These are phyloP conservation scores for Rhodeus uyekii DNA, from an alignment of 2,797 vertebrate species.

Conservation along the genomic window DNA sequence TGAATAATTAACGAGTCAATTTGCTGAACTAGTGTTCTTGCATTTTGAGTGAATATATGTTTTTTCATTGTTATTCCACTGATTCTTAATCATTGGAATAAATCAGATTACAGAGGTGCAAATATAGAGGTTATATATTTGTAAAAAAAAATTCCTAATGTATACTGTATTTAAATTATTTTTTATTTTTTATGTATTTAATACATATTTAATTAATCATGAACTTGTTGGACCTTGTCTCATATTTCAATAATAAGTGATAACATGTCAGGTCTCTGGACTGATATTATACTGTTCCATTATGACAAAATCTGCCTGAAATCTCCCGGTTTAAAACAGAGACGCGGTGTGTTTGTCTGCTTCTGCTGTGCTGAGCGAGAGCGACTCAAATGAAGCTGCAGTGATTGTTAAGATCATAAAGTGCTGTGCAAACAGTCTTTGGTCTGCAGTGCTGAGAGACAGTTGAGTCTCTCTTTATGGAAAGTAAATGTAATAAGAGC, in stretches of 20 bases:
- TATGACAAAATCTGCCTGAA: neutral
- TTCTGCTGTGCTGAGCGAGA: neutral
- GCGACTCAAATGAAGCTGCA: neutral
- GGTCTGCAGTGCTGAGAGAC: neutral
- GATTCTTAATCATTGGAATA: neutral
- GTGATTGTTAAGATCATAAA: constrained; percentile 21
- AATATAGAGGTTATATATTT: too few relatives aligned
- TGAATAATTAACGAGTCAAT: neutral
- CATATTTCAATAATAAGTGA: neutral
- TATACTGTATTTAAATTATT: neutral
- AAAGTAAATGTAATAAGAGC: constrained; percentile 69
- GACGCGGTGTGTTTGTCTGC: neutral
- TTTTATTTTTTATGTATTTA: too few relatives aligned
- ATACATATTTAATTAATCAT: neutral
- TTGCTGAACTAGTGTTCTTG: neutral
- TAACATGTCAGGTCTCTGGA: neutral
- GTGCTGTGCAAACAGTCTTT: neutral
- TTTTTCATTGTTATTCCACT: neutral
- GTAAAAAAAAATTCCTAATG: too few relatives aligned
- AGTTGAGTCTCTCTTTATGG: constrained; percentile 63
- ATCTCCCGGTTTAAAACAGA: neutral
- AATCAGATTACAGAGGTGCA: neutral
- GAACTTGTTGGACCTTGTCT: neutral
- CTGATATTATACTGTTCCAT: too few relatives aligned
- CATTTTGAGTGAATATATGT: too few relatives aligned